Conservation (phyloP, 2,113 vertebrate species). For the Thryonomys swinderianus region DNA sequence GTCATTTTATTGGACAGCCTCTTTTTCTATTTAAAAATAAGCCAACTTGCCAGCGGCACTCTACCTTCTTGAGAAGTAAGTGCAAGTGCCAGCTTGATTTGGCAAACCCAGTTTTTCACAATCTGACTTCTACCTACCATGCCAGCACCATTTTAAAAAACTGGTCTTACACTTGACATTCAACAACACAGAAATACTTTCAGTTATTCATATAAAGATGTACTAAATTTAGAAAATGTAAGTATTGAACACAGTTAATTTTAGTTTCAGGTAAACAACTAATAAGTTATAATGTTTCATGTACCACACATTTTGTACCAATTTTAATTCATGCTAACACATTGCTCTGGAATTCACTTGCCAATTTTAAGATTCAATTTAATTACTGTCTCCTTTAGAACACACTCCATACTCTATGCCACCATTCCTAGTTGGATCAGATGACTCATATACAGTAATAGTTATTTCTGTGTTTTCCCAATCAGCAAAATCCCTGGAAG, state of each 20-base stretch:
- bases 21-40: background rate
- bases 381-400: background rate
- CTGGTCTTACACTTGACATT: background rate
- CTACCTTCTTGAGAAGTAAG: slow-evolving; percentile 9
- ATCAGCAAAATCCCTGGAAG: slow-evolving; percentile 25
- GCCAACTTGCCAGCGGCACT: background rate
- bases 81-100: background rate
- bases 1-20: background rate
- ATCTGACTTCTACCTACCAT: background rate
- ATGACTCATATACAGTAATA: background rate
- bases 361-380: slow-evolving; percentile 32
- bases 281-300: background rate
- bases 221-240: slow-evolving; percentile 49
- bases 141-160: background rate
- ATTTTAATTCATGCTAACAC: background rate
- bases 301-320: background rate
- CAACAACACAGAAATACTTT: slow-evolving; percentile 11
- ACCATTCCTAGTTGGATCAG: background rate
- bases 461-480: background rate
- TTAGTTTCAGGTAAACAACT: slow-evolving; percentile 40
- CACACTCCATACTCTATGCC: background rate
- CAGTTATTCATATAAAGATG: background rate
- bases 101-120: slow-evolving; percentile 29
- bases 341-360: slow-evolving; percentile 21
- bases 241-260: background rate